Evolutionary conservation across 2,888 invertebrate species (phyloP), one percentile per base, ranked within the genome.

Genomic region (Nycteola revayana): DNA sequence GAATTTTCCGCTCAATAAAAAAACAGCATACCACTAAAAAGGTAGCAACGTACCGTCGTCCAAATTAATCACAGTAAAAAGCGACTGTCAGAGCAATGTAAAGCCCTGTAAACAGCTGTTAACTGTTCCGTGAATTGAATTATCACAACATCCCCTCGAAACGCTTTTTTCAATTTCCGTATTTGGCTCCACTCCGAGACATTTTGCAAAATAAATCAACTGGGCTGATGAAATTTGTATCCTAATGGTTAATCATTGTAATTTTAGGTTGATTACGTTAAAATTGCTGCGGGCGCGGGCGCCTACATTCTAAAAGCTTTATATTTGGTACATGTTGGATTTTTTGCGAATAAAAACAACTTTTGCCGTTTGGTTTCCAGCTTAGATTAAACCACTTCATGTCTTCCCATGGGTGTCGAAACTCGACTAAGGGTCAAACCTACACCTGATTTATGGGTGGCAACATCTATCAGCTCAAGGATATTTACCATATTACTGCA

Each of bases 161-260:
- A 44, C 40, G 41, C 31, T 52, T 54, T 61, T 65, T 65, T 60
- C 65, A 61, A 66, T 64, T 67, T 68, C 68, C 69, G 62, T 49
- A 49, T 60, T 58, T 41, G 29, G 28, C 37, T 41, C 37, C 22
- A 28, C 30, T 42, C 27, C 9, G 31, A 40, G 36, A 44, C 32
- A 41, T 48, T 51, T 46, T 41, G 20, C 27, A 9, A 39, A 39
- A 40, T 44, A 37, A 44, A 41, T 58, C 43, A 38, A 35, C 32
- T 8, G 21, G 22, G 22, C 33, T 38, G 27, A 44, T 40, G 20
- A 25, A 36, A 36, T 42, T 36, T 38, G 24, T 32, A 10, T 36
- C 38, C n/a, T 32, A 39, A 36, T 36, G 28, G 21, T 30, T 31
- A 33, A 42, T 32, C 33, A 10, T 32, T 25, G 8, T 32, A 17